Evolutionary conservation across 2,113 vertebrate species (phyloP), one percentile per base, ranked within the genome.

Genomic region (Mirza zaza): DNA sequence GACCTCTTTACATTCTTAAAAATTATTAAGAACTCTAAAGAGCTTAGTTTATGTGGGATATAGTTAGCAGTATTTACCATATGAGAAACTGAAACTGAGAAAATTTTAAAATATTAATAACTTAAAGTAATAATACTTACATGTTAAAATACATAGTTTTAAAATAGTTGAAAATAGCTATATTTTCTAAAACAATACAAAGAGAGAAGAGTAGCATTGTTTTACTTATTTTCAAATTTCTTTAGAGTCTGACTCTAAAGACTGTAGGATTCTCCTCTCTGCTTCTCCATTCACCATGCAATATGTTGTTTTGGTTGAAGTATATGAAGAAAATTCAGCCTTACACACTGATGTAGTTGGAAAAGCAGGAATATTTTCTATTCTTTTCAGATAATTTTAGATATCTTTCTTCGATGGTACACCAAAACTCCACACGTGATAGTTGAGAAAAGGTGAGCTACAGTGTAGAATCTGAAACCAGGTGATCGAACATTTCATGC

Each of bases 151-250:
- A 86, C 1, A n/a, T 29, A 27, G 20, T 91, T 94, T 70, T 55
- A 73, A 63, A 63, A 63, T 12, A 63, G 59, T 63, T 55, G 18
- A 87, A 86, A 92, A 59, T 14, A 90, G 29, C 17, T 45, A 0
- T 59, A 79, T 61, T 96, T 94, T 76, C 32, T 21, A 70, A 87
- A 95, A 89, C 17, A 34, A 32, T 81, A 91, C 75, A 68, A 20
- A 5, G 20, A 65, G 27, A 55, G 2, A 63, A 63, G 15, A 48
- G 63, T 45, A 23, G 11, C 36, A 42, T 36, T 87, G 25, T 75
- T 95, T 91, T 81, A 21, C 1, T 1, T 57, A 45, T 39, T 18
- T 82, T 59, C 27, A 65, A 57, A 91, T 71, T 70, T 63, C 42
- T 67, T 76, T 45, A 84, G 45, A 68, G 29, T 87, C 45, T 52